These are phyloP conservation scores for Holothuria glaberrima DNA, from an alignment of 35 echinoderm and acorn worm species.

Conservation along the genomic window DNA sequence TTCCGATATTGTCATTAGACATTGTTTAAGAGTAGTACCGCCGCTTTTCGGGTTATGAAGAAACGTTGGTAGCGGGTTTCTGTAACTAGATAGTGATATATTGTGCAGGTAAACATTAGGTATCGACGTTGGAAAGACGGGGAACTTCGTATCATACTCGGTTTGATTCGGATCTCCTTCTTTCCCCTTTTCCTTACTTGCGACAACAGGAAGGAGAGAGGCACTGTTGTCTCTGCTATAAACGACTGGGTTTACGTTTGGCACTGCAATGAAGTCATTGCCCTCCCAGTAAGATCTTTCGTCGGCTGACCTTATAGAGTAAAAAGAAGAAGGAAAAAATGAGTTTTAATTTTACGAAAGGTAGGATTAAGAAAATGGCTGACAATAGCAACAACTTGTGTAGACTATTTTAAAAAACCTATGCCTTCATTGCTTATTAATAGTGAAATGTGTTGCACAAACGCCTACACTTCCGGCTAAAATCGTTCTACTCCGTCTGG, in stretches of 20 bases:
- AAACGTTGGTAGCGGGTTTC: conserved; percentile 40
- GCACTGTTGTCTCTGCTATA: background rate
- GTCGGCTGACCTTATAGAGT: too few species aligned
- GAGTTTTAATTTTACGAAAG: too few species aligned
- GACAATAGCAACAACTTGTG: too few species aligned
- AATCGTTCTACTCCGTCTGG: too few species aligned
- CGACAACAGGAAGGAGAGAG: background rate
- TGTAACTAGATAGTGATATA: conserved; percentile 2
- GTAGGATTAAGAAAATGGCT: too few species aligned
- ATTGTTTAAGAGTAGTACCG: conserved; percentile 67
- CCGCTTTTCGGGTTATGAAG: conserved; percentile 75
- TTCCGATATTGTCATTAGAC: conserved; percentile 24
- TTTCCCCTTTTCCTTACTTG: background rate
- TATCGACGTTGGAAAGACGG: background rate
- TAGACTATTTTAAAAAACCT: too few species aligned
- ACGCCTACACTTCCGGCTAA: too few species aligned
- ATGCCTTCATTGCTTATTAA: too few species aligned
- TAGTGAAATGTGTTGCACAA: too few species aligned
- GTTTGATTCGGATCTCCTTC: background rate
- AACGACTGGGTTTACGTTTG: background rate
- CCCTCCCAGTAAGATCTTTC: too few species aligned
- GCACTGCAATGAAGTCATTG: too few species aligned
- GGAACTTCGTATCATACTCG: background rate
- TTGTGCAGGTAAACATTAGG: background rate
- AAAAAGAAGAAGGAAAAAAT: too few species aligned